phyloP scores from a whole-genome alignment of 2,113 vertebrate species.

The Caracal caracal region DNA sequence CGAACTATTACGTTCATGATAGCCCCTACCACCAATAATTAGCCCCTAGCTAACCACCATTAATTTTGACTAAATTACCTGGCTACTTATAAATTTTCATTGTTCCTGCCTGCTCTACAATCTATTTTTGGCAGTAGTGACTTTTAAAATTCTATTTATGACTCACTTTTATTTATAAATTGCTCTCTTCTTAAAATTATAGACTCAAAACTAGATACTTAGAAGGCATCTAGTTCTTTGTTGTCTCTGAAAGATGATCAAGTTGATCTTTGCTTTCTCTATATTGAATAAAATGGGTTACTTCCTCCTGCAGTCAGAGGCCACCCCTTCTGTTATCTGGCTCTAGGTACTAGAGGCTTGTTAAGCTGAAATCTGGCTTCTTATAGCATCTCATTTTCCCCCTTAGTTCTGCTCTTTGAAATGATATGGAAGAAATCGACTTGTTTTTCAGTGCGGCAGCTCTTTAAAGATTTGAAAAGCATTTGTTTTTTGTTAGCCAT shows the following conservation, averaged over 20 bases:
- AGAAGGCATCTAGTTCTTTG: neutral
- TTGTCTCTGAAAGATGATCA: neutral
- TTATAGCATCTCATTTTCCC: neutral
- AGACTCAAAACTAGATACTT: neutral
- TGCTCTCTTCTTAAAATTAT: neutral
- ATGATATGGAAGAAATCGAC: neutral
- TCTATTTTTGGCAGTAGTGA: neutral
- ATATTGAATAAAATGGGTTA: neutral
- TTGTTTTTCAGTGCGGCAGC: neutral
- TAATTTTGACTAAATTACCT: neutral
- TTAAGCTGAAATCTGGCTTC: neutral
- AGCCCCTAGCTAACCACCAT: neutral
- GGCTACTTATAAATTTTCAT: neutral
- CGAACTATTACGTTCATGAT: neutral
- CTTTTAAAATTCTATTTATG: constrained; percentile 14
- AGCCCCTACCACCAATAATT: neutral
- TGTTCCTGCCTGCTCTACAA: neutral
- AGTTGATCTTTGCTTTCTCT: neutral
- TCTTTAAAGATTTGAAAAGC: constrained; percentile 23
- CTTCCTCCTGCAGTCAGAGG: neutral
- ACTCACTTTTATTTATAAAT: neutral
- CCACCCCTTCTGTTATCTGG: neutral
- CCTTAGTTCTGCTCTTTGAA: constrained; percentile 28
- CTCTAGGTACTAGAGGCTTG: neutral
- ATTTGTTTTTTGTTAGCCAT: neutral